Base-by-base conservation (phyloP, 2,113 vertebrate genomes). In the Cervus canadensis region DNA sequence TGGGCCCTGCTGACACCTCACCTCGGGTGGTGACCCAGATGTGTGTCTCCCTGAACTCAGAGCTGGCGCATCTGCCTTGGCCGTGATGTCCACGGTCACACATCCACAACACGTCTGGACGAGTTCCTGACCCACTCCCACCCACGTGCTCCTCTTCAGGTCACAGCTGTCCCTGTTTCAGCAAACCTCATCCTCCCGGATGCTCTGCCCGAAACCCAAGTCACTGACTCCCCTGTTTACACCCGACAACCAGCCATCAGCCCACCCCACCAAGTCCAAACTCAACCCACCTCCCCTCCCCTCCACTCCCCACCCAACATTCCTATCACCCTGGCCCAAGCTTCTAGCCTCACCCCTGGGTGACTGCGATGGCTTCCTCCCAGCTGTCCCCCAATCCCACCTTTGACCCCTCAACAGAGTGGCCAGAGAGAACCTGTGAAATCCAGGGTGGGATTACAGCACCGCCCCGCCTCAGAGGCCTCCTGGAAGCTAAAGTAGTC, bases 51-150 rank as follows among this genome's bases (percentile, higher is more conserved):
- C 21, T 13, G 33, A 36, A 54, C 48, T 81, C 50, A 14, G 33
- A 54, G 45, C 48, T 23, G 79, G 17, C 11, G 1, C 33, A n/a
- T 23, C 50, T n/a, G 17, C 50, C 25, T 36, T 40, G 33, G 45
- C 56, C 0, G 3, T 28, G 40, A 45, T 7, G 57, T 23, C 10
- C 56, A 86, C 0, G 1, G 26, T 28, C 26, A 87, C 5, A 33
- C 17, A 30, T 40, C 25, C 17, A 48, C 33, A 67, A 11, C 33
- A 36, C 0, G 1, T n/a, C 60, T 2, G 3, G 19, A 52, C 2
- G 7, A 57, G 30, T 10, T 81, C 78, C 54, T 57, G 25, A 59
- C 25, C 83, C 83, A 28, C 36, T 57, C 36, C 57, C 36, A 26
- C 56, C 40, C 33, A 45, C 19, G 6, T 4, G 12, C 6, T 64